phyloP scores from a whole-genome alignment of 2,113 vertebrate species.

The Irena cyanogastra region DNA sequence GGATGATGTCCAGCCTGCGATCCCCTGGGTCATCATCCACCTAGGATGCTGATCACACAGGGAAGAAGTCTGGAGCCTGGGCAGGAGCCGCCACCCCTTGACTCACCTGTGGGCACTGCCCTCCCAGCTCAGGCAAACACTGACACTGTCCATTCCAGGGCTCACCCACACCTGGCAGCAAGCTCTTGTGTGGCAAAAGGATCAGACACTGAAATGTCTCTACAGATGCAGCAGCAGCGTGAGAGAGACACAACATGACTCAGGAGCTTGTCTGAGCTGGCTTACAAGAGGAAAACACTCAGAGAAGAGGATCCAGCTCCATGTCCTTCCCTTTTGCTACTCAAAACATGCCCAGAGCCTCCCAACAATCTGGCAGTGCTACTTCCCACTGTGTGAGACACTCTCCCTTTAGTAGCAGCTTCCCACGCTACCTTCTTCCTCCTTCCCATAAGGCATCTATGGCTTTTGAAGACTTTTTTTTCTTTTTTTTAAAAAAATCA shows the following conservation, averaged over 20 bases:
- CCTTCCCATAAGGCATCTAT: neutral
- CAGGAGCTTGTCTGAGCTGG: neutral
- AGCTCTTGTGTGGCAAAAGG: neutral
- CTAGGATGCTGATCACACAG: neutral
- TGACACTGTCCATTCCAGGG: neutral
- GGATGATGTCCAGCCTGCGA: neutral
- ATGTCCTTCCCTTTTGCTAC: neutral
- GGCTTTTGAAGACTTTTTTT: neutral
- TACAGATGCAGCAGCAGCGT: neutral
- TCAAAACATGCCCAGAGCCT: neutral
- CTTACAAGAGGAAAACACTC: neutral
- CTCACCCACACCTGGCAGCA: neutral
- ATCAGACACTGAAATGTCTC: neutral
- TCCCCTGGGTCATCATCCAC: neutral
- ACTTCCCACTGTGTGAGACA: neutral
- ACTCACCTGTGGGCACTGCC: neutral
- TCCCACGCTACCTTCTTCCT: slow-evolving; percentile 12
- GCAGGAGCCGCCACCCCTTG: neutral
- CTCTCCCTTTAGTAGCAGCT: neutral
- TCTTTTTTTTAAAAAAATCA: neutral
- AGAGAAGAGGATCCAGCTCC: neutral
- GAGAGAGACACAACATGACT: neutral
- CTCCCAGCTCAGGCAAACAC: neutral
- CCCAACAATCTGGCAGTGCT: neutral
- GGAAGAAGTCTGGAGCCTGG: neutral